Evolutionary conservation across 2,797 vertebrate genomes (phyloP), one percentile per base, ranked within the genome.

Genomic region (Delichon dasypus): DNA sequence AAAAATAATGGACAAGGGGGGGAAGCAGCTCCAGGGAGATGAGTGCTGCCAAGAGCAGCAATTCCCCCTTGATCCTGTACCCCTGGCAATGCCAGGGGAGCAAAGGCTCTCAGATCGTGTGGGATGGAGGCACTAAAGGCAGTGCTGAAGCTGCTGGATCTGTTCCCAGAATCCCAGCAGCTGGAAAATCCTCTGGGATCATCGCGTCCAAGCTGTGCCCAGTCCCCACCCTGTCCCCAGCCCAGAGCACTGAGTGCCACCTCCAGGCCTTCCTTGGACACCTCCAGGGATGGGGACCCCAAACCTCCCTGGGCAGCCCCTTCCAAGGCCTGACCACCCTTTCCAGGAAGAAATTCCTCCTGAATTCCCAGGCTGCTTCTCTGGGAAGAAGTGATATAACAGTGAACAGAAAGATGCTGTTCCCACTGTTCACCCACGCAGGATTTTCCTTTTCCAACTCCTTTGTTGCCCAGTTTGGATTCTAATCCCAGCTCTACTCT

Each of bases 261-360:
- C 0, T 7, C 38, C 68, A 60, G n/a, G 0, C 5, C 1, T 73
- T 80, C 68, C 76, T 5, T 11, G 38, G n/a, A 6, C 29, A 40
- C 54, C 68, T 54, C 40, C 70, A 67, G 47, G 45, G 17, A 4
- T 34, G 40, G 34, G 15, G 0, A 36, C 26, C 13, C 48, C 77
- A 68, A 4, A 19, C 30, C 30, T 32, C 54, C 85, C 47, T 42
- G 68, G 16, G 47, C 30, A 81, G 40, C 45, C 23, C 26, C 60
- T 79, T 0, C 51, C 45, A n/a, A 1, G 0, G 1, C 53, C 76
- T 48, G 47, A 61, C 3, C 18, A 7, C 42, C 22, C 48, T 29
- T 55, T 25, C 22, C 27, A 36, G 1, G 68, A 0, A 2, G 34
- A 36, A 75, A 75, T 55, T 26, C 48, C 22, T 30, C 5, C 42